Base-by-base conservation (phyloP, 2,888 invertebrate genomes). In the Loripinus fragilis region DNA sequence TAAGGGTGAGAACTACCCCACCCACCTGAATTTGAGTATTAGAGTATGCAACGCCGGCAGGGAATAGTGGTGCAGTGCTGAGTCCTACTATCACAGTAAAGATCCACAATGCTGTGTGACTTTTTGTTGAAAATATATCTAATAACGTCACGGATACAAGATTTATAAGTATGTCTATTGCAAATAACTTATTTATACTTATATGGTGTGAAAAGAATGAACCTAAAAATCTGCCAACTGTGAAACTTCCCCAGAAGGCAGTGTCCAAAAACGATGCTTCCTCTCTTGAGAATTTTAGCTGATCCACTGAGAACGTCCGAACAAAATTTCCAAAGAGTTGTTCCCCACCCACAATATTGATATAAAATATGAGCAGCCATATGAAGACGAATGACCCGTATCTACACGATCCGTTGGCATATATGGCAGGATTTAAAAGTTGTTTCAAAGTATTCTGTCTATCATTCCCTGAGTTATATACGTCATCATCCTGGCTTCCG, bases 1-100 rank as follows among this genome's bases (percentile, higher is more conserved):
- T 66, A 17, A 86, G 52, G 1, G 83, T 84, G 17, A 86, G 71
- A 20, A 81, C 78, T 17, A 83, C 52, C 28, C 85, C 86, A 65
- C 81, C 78, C 8, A 86, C 76, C 55, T 83, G 76, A 33, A 85
- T 80, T 17, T 86, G 83, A n/a, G 81, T 82, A 68, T 86, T 85
- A 1, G 74, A 67, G 66, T 77, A 86, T 0, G 85, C 76, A n/a
- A 86, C 69, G 20, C 81, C 81, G 0, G 85, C 81, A 25, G 86
- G 86, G 69, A 76, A 86, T 1, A 81, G 71, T 8, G 85, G 85
- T 0, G 83, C 83, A n/a, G 85, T 74, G 15, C 79, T 71, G 20
- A 83, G 66, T 2, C 82, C 85, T 35, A 80, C 73, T 2, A 76
- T 48, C 0, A 80, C 81, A 3, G 83, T 76, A 50, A 81, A 85